Base-by-base conservation (phyloP, 2,113 vertebrate genomes). In the Vulpes vulpes region DNA sequence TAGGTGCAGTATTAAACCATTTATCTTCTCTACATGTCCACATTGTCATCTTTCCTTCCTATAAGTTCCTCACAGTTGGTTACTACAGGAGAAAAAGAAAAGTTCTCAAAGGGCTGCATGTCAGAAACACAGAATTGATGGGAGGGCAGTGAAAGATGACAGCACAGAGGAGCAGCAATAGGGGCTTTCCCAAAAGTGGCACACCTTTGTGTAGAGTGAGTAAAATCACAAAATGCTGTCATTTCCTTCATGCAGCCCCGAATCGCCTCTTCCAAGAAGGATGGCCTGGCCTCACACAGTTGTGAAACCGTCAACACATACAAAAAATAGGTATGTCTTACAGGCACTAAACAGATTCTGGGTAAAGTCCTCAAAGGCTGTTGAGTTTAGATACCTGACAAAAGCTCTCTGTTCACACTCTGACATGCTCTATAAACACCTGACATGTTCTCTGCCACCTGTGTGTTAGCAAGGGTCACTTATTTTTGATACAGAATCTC, bases 391-490 rank as follows among this genome's bases (percentile, higher is more conserved):
- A 92, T 27, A 62, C 43, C 30, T 74, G 84, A 95, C 62, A 35
- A 27, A 83, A 90, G 55, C 94, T 93, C 93, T 89, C 27, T 15
- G 53, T 53, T 97, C 62, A 85, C 80, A 81, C 89, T 43, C 11
- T 67, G 96, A 95, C 53, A 95, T 76, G 60, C 85, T 94, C 96
- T 93, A 96, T 94, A 95, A 95, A 82, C 88, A 96, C 94, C 80
- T 98, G 73, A 76, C 93, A 64, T 14, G 23, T 38, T 55, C 73
- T 67, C 95, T 89, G 74, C 69, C 89, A 91, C 88, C 92, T 57
- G 22, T 74, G 57, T 86, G 19, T 95, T 96, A 12, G 0, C 91
- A 89, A 90, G 38, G 76, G 84, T 96, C 67, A 12, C 57, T 95
- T 57, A 69, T 19, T 2, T 98, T 80, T 97, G 90, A 97, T 85